Evolutionary conservation across 2,797 vertebrate genomes (phyloP).

Genomic region (Tokudaia tokunoshimensis): DNA sequence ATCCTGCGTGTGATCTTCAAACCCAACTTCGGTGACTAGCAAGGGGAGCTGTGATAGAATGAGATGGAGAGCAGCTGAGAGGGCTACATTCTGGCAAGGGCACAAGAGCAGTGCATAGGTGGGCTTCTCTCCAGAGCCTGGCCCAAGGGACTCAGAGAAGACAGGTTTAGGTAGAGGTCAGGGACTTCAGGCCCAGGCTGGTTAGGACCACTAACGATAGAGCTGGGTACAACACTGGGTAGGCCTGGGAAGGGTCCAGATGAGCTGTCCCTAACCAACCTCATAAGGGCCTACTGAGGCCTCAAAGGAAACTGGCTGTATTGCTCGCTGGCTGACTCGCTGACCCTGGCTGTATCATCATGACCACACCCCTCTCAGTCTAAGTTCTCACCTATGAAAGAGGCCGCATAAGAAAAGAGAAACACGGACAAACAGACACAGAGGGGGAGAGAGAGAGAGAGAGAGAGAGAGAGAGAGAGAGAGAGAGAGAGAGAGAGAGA

Average conservation of each 20-base stretch:
- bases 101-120: background rate
- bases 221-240: background rate
- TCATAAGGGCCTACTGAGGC: slow-evolving; percentile 12
- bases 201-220: background rate
- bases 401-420: background rate
- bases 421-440: background rate
- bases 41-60: background rate
- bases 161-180: background rate
- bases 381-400: slow-evolving; percentile 45
- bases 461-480: background rate
- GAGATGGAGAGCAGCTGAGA: background rate
- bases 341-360: slow-evolving; percentile 4
- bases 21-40: background rate
- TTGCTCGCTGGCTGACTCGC: background rate
- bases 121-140: background rate
- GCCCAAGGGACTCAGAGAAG: background rate
- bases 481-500: background rate
- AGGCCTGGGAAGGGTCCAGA: background rate
- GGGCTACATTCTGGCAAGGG: background rate
- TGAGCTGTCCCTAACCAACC: background rate
- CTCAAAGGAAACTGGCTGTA: slow-evolving; percentile 14
- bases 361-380: background rate
- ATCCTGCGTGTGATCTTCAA: background rate
- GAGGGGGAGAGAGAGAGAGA: background rate
- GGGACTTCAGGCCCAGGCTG: background rate